phyloP scores from a whole-genome alignment of 1,140 invertebrate genomes.

The Pogonus chalceus region DNA sequence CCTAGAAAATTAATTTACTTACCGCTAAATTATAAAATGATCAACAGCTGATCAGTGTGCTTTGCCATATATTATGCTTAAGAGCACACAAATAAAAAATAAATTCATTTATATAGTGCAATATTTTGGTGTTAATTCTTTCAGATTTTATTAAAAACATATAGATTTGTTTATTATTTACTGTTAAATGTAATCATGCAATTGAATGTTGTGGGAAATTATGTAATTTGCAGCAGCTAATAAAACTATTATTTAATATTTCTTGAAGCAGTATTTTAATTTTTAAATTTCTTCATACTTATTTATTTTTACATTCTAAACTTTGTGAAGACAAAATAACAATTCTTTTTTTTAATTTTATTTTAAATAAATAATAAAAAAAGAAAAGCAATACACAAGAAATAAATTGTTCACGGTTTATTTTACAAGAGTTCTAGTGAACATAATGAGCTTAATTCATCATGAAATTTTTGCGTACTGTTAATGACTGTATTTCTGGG shows the following conservation, averaged over 20 bases:
- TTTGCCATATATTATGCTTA: no score
- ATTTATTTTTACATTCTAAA: constrained; percentile 8
- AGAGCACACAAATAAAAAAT: neutral
- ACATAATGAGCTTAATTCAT: constrained; percentile 1
- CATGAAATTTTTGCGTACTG: neutral
- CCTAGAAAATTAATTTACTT: no score
- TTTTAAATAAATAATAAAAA: no score
- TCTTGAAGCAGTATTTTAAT: constrained; percentile 2
- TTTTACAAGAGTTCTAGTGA: constrained; percentile 6
- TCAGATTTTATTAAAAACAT: neutral
- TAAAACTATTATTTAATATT: constrained; percentile 4
- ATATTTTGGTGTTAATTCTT: neutral
- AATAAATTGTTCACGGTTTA: constrained; percentile 6
- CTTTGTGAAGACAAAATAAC: constrained; percentile 7
- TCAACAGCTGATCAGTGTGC: no score
- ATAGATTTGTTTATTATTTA: neutral
- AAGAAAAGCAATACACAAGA: neutral
- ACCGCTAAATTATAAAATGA: no score
- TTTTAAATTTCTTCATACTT: constrained; percentile 1
- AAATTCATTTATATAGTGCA: neutral
- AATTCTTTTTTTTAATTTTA: constrained; percentile 2
- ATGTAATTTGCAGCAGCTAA: constrained; percentile 3
- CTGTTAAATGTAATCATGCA: neutral
- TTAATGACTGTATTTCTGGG: neutral
- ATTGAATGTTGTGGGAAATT: neutral